phyloP scores from a whole-genome alignment of 2,888 invertebrate species.

The Latrodectus hesperus region DNA sequence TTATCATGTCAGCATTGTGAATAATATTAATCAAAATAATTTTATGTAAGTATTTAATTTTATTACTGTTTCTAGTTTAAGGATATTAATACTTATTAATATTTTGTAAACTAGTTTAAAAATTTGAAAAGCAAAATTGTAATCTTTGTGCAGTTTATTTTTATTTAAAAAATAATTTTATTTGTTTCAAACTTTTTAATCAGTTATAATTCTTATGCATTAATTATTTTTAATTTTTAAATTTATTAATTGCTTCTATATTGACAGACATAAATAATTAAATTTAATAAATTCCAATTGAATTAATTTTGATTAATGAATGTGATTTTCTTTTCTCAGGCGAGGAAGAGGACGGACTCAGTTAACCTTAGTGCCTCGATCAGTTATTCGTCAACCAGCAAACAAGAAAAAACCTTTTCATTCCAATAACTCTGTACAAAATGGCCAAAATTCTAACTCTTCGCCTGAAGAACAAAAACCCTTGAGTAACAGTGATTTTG shows the following conservation, averaged over 20 bases:
- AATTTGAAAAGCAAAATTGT: not conserved
- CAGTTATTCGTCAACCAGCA: constrained; percentile 16
- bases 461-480: constrained; percentile 28
- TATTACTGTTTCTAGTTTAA: too few relatives aligned
- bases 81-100: not conserved
- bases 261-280: too few relatives aligned
- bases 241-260: too few relatives aligned
- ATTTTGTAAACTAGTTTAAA: not conserved
- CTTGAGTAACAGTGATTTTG: constrained; percentile 60
- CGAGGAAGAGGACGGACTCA: constrained; percentile 74
- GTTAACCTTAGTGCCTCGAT: constrained; percentile 70
- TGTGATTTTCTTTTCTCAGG: constrained; percentile 63
- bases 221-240: too few relatives aligned
- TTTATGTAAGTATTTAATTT: too few relatives aligned
- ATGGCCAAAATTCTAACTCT: constrained; percentile 35
- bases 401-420: constrained; percentile 10
- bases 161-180: too few relatives aligned
- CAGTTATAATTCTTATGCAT: too few relatives aligned
- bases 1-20: too few relatives aligned
- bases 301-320: too few relatives aligned
- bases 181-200: too few relatives aligned
- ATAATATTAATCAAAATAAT: too few relatives aligned
- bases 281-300: too few relatives aligned
- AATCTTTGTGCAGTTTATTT: not conserved
- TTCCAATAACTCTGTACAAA: constrained; percentile 33